phyloP scores from a whole-genome alignment of 2,113 vertebrate genomes.

The Heteronetta atricapilla region DNA sequence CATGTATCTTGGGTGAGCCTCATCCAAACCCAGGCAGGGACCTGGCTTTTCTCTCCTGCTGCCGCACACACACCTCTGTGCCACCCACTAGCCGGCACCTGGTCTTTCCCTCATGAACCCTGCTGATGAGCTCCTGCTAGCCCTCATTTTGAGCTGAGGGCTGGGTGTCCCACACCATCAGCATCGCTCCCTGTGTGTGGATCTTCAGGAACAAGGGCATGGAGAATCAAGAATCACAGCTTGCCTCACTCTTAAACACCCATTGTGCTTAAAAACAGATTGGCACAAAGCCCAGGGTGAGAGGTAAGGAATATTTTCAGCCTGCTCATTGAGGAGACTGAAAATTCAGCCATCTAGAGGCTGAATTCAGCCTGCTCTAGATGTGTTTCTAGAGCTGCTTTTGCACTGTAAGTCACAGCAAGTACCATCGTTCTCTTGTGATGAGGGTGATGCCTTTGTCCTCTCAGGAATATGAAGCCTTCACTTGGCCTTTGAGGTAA shows the following conservation, averaged over 20 bases:
- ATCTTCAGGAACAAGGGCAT: not conserved
- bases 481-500: not conserved
- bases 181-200: not conserved
- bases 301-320: not conserved
- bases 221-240: not conserved
- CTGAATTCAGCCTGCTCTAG: not conserved
- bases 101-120: not conserved
- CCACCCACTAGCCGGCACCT: not conserved
- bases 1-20: not conserved
- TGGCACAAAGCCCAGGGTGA: not conserved
- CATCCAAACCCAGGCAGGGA: not conserved
- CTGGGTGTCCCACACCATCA: not conserved
- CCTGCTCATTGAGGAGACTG: not conserved
- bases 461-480: accelerated
- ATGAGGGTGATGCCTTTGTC: not conserved
- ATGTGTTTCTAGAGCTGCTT: not conserved
- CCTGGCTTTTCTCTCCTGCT: not conserved
- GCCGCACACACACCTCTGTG: not conserved
- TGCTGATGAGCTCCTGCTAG: not conserved
- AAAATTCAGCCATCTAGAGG: too few species aligned
- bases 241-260: not conserved
- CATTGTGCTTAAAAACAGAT: not conserved
- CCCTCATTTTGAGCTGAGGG: not conserved
- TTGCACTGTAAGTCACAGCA: not conserved
- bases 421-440: accelerated